A percentile compares a stretch with the other conserved stretches of the same genome.
These are phyloP conservation scores for Cryptocheilus praepositus DNA, from an alignment of 2,888 invertebrate species.

Conservation along the genomic window DNA sequence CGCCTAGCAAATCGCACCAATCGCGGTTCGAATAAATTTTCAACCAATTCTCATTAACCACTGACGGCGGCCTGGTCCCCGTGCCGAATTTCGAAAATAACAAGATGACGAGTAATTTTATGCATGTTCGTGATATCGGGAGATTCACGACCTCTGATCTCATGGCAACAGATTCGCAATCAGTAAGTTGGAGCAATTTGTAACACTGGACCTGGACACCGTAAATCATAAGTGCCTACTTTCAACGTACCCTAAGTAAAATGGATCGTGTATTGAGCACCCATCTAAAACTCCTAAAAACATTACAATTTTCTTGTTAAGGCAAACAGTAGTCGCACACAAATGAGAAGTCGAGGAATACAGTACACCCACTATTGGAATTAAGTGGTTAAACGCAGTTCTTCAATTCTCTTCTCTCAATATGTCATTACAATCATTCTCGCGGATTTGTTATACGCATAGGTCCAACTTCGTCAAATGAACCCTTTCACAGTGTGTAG, in stretches of 20 bases:
- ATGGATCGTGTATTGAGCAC: constrained; percentile 63
- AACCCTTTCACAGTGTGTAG: background rate
- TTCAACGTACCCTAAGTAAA: constrained; percentile 51
- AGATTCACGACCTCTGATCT: too few species aligned
- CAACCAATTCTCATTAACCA: too few species aligned
- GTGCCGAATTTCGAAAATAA: too few species aligned
- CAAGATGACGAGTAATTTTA: too few species aligned
- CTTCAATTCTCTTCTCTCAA: constrained; percentile 20
- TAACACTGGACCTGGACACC: background rate
- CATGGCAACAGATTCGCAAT: too few species aligned
- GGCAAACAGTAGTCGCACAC: constrained; percentile 53
- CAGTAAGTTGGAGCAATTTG: too few species aligned
- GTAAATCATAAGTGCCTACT: constrained; percentile 24
- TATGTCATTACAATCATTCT: background rate
- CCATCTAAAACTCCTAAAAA: constrained; percentile 62
- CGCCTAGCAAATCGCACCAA: too few species aligned
- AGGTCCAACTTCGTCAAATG: background rate
- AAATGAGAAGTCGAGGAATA: constrained; percentile 44
- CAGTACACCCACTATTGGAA: constrained; percentile 28
- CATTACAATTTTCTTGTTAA: constrained; percentile 50
- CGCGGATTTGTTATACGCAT: background rate
- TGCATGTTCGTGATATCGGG: too few species aligned
- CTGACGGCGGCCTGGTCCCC: too few species aligned
- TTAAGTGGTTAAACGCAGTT: constrained; percentile 35
- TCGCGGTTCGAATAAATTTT: too few species aligned